Conservation (phyloP, 2,797 vertebrate genomes). For the Arctocebus calabarensis region DNA sequence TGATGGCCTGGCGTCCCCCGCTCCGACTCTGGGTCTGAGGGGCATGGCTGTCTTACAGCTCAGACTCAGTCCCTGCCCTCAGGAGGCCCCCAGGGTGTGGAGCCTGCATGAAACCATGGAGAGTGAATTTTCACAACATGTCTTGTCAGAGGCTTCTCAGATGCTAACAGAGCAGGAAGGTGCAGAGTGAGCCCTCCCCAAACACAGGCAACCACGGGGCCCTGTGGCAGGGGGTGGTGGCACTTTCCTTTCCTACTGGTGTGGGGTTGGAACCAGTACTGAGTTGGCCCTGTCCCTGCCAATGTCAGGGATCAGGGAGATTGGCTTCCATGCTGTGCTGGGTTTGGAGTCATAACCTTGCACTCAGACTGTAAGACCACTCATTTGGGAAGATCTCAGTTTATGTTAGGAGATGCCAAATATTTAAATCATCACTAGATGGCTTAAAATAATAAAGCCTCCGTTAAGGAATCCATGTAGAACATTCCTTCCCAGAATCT, state of each 20-base stretch:
- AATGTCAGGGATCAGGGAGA: accelerated
- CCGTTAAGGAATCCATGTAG: neutral
- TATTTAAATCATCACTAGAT: slow-evolving; percentile 55
- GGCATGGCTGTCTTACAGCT: accelerated
- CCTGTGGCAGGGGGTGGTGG: neutral
- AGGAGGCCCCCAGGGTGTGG: accelerated
- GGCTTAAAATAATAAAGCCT: slow-evolving; percentile 67
- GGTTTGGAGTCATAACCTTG: neutral
- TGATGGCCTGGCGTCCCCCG: neutral
- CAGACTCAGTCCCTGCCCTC: neutral
- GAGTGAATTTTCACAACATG: accelerated
- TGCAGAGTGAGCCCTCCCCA: neutral
- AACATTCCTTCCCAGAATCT: neutral
- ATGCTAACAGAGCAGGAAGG: accelerated
- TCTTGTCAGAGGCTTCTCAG: neutral
- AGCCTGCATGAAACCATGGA: accelerated
- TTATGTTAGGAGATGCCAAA: slow-evolving; percentile 79
- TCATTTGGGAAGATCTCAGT: slow-evolving; percentile 14
- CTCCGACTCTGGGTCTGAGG: accelerated
- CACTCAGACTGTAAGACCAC: neutral
- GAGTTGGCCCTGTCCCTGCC: neutral
- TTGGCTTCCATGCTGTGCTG: neutral
- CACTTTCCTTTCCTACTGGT: neutral
- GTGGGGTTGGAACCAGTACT: accelerated
- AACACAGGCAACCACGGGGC: neutral